phyloP scores from a whole-genome alignment of 1,140 invertebrate species.

The Drosophila cardini region DNA sequence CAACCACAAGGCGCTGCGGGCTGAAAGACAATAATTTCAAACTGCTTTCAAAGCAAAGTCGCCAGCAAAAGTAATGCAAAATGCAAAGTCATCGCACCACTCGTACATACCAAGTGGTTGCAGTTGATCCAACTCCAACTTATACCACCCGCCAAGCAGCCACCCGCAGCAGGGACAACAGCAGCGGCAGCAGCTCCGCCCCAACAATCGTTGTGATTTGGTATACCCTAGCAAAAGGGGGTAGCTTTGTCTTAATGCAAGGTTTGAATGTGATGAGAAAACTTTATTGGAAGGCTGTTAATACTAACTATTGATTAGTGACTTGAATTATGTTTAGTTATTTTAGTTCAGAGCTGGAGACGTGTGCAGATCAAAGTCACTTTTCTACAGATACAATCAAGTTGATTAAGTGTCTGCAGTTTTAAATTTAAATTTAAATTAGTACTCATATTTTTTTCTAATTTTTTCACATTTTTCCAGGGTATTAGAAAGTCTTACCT shows the following conservation, averaged over 20 bases:
- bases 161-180: background rate
- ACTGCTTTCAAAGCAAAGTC: constrained; percentile 77
- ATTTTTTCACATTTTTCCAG: too few relatives aligned
- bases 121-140: constrained; percentile 23
- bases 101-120: constrained; percentile 29
- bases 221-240: background rate
- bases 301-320: too few relatives aligned
- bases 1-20: constrained; percentile 27
- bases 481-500: background rate
- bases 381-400: too few relatives aligned
- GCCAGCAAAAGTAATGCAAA: constrained; percentile 77
- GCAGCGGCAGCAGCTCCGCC: constrained; percentile 17
- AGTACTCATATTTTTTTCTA: too few relatives aligned
- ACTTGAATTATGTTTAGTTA: too few relatives aligned
- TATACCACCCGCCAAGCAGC: background rate
- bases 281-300: too few relatives aligned
- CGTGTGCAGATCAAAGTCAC: too few relatives aligned
- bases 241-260: too few relatives aligned
- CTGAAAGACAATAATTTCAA: constrained; percentile 72
- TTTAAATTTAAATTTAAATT: too few relatives aligned
- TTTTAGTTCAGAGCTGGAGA: too few relatives aligned
- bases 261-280: too few relatives aligned
- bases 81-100: constrained; percentile 74
- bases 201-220: constrained; percentile 45
- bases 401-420: too few relatives aligned